Conservation (phyloP, 2,888 invertebrate genomes). For the Ormyrus pomaceus region DNA sequence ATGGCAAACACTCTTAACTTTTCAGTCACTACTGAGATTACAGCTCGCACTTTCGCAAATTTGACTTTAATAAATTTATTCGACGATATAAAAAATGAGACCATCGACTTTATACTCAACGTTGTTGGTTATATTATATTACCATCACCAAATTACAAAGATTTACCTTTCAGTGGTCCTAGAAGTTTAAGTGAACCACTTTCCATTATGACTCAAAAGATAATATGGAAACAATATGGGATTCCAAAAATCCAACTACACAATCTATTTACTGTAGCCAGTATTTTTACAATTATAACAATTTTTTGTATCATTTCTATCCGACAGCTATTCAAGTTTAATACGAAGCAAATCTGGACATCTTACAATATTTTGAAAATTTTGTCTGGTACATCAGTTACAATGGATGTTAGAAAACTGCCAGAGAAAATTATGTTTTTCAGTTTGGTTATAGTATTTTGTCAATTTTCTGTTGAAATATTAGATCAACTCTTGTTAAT, state of each 20-base stretch:
- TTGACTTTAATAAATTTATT: background rate
- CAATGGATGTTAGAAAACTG: background rate
- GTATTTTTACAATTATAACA: background rate
- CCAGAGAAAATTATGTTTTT: background rate
- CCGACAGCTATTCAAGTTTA: background rate
- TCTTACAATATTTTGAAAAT: background rate
- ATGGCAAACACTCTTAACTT: background rate
- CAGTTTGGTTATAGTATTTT: background rate
- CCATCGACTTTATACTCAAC: background rate
- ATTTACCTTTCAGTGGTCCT: too few species aligned
- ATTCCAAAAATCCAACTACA: background rate
- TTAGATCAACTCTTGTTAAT: background rate
- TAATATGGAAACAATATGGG: conserved; percentile 1
- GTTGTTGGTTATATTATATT: background rate
- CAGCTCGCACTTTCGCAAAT: background rate
- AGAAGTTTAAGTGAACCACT: background rate
- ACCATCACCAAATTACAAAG: background rate
- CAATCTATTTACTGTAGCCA: background rate
- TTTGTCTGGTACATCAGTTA: background rate
- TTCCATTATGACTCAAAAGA: background rate
- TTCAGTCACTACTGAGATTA: background rate
- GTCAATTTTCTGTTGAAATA: background rate
- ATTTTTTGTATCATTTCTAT: background rate
- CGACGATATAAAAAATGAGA: background rate
- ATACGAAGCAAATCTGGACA: background rate